Evolutionary conservation across 35 echinoderm and acorn worm genomes (phyloP).

Genomic region (Strongylocentrotus purpuratus): DNA sequence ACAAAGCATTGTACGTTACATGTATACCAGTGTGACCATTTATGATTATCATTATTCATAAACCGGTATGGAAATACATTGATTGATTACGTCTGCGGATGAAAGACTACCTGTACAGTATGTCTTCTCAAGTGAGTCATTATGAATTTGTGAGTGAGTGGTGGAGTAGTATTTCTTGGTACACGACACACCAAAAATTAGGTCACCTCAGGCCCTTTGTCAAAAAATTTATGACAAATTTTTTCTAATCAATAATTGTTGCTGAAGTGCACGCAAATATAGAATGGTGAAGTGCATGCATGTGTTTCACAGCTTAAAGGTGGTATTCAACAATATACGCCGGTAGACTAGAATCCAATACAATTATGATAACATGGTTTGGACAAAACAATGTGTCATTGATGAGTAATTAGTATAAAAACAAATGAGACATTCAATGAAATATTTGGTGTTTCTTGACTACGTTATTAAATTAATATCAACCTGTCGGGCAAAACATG

Average conservation of each 20-base stretch:
- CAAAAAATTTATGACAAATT: background rate
- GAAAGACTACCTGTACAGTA: background rate
- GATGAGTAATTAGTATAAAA: too few species aligned
- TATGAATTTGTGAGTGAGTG: background rate
- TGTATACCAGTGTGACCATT: too few species aligned
- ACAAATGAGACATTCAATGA: too few species aligned
- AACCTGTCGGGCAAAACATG: too few species aligned
- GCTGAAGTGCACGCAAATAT: background rate
- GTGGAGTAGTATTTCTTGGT: background rate
- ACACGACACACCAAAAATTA: background rate
- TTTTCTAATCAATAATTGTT: background rate
- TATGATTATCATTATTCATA: too few species aligned
- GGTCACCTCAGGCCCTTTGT: conserved; percentile 7
- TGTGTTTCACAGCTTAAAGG: background rate
- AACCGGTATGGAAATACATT: too few species aligned
- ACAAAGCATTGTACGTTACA: too few species aligned
- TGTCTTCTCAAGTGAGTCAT: background rate
- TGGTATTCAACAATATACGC: background rate
- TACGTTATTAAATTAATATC: too few species aligned
- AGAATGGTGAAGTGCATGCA: background rate
- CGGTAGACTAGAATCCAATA: too few species aligned
- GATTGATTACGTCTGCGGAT: background rate
- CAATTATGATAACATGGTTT: too few species aligned
- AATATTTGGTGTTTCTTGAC: too few species aligned
- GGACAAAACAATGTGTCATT: too few species aligned